These are phyloP conservation scores for Smithornis capensis DNA, from an alignment of 2,113 vertebrate species.

Conservation along the genomic window DNA sequence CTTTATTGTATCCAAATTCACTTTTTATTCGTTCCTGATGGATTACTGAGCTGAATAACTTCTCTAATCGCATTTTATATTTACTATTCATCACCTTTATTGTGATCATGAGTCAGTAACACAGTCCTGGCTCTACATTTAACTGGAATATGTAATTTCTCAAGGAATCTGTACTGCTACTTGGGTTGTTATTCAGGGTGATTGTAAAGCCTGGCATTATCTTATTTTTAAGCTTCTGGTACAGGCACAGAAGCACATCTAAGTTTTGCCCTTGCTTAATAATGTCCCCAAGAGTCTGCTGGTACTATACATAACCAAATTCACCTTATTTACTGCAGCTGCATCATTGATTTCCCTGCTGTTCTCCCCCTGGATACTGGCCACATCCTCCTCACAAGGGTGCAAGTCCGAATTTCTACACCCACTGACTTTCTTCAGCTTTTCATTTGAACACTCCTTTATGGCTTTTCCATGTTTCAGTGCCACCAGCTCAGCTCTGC, in stretches of 20 bases:
- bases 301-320: background rate
- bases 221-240: background rate
- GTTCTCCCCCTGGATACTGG: background rate
- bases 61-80: background rate
- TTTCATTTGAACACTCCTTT: background rate
- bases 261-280: background rate
- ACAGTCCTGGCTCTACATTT: background rate
- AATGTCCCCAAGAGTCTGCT: background rate
- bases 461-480: background rate
- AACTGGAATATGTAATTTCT: background rate
- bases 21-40: background rate
- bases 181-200: background rate
- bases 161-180: background rate
- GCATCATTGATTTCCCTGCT: background rate
- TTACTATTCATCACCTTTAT: background rate
- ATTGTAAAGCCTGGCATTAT: background rate
- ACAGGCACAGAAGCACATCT: background rate
- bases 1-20: background rate
- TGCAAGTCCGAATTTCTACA: background rate
- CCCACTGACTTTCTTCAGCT: background rate
- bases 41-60: background rate
- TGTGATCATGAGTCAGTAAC: background rate
- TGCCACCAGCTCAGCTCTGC: background rate
- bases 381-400: background rate
- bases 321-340: background rate